Evolutionary conservation across 2,113 vertebrate species (phyloP).

Genomic region (Saccopteryx leptura): DNA sequence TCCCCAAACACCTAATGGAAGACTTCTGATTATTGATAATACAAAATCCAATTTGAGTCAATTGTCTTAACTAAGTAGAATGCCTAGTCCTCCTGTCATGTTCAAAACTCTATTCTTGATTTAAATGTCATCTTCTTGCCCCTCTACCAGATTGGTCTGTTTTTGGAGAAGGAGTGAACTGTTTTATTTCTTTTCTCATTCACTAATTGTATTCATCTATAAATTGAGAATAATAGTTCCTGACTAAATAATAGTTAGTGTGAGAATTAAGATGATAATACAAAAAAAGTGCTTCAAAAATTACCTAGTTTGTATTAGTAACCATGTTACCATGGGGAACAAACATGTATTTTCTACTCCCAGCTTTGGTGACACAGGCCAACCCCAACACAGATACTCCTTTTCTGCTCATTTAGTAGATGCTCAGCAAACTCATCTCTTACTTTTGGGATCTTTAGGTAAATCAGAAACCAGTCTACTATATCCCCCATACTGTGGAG

Average conservation of each 20-base stretch:
- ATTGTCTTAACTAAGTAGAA: background rate
- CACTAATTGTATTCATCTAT: background rate
- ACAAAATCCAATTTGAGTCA: background rate
- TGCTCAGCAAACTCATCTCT: background rate
- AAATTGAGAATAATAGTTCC: background rate
- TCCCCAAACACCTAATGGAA: background rate
- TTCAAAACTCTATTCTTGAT: background rate
- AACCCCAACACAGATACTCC: background rate
- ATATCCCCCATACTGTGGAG: fast-evolving
- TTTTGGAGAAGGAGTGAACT: background rate
- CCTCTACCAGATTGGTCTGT: background rate
- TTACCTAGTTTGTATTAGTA: background rate
- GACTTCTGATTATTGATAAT: background rate
- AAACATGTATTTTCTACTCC: background rate
- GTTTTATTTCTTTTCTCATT: background rate
- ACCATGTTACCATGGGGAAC: background rate
- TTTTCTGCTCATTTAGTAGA: background rate
- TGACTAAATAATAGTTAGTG: background rate
- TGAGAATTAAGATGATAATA: background rate
- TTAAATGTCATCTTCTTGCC: background rate
- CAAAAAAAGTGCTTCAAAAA: background rate
- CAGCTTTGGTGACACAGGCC: background rate
- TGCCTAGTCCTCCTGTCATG: background rate
- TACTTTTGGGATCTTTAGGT: background rate
- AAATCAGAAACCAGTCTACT: background rate